Evolutionary conservation across 2,888 invertebrate genomes (phyloP), one percentile per base, ranked within the genome.

Genomic region (Cordilura impudica): DNA sequence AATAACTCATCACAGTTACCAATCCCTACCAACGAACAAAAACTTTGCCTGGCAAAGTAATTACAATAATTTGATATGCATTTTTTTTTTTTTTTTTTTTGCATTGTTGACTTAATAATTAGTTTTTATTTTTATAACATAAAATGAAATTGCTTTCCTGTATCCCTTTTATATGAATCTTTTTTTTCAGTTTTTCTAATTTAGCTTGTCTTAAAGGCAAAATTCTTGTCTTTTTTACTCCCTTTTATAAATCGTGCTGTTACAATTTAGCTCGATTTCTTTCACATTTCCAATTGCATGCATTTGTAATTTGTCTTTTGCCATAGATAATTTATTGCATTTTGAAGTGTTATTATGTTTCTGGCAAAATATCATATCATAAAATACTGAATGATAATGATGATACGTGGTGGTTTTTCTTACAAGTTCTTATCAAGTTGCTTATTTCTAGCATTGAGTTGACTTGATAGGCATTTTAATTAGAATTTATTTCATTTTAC

Each of bases 291-390:
- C 67, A 63, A 70, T 63, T 75, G 75, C 60, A 65, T 78, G 74
- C 65, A 58, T 60, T 73, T 69, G 56, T 69, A 67, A 54, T 78
- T 74, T 78, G 65, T 78, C 71, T 71, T 79, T 76, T 76, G 53
- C 74, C 67, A 79, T 75, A 76, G 79, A 79, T 79, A 79, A 79
- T 79, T 79, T 79, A 79, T 79, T 79, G 79, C 79, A 79, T 75
- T 79, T 79, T 79, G 79, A 79, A 79, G 79, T 79, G 76, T 79
- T 79, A 79, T 79, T 79, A 79, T 78, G 73, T 67, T 74, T 67
- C 56, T 53, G 29, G 54, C 54, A 49, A 49, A 49, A 60, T 47
- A 65, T 23, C 7, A 51, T 23, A 23, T 14, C 12, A 23, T 7
- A 51, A 51, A 10, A 14, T 23, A 12, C n/a, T 23, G 23, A 12